Base-by-base conservation (phyloP, 2,113 vertebrate species). In the Prochilodus magdalenae region DNA sequence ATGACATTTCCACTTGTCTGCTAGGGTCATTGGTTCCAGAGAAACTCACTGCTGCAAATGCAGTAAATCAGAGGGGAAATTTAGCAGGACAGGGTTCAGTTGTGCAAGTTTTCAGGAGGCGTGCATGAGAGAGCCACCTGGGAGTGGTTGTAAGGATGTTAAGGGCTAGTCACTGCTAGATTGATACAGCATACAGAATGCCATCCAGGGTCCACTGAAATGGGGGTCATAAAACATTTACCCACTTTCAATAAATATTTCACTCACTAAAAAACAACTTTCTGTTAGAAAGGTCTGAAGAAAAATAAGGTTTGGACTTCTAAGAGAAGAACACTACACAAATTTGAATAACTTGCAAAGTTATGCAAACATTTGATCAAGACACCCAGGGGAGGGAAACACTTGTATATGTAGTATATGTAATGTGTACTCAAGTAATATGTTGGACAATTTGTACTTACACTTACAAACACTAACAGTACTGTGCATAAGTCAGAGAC, bases 221-320 rank as follows among this genome's bases (percentile, higher is more conserved):
- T 91, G 88, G 83, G 85, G 83, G 36, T 88, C 86, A 90, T 92
- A 84, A 92, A 92, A 93, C 83, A 92, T 91, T 74, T 83, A 92
- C 73, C 12, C 30, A 75, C 60, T 55, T 79, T 81, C 84, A 86
- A 92, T 92, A 84, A 82, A 93, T 92, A 84, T 92, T 94, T 93
- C 85, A 92, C 87, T 47, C n/a, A 84, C 78, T 5, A 49, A 86
- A 62, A 80, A 84, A 80, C 36, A 36, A 36, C n/a, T n/a, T n/a
- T n/a, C n/a, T n/a, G n/a, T n/a, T n/a, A n/a, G n/a, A n/a, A n/a
- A n/a, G n/a, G n/a, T n/a, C n/a, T n/a, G n/a, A n/a, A n/a, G n/a
- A n/a, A n/a, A n/a, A n/a, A n/a, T n/a, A n/a, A n/a, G n/a, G n/a
- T n/a, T n/a, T n/a, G n/a, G n/a, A n/a, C n/a, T n/a, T n/a, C n/a